phyloP scores from a whole-genome alignment of 2,113 vertebrate species.

The Struthidea cinerea region DNA sequence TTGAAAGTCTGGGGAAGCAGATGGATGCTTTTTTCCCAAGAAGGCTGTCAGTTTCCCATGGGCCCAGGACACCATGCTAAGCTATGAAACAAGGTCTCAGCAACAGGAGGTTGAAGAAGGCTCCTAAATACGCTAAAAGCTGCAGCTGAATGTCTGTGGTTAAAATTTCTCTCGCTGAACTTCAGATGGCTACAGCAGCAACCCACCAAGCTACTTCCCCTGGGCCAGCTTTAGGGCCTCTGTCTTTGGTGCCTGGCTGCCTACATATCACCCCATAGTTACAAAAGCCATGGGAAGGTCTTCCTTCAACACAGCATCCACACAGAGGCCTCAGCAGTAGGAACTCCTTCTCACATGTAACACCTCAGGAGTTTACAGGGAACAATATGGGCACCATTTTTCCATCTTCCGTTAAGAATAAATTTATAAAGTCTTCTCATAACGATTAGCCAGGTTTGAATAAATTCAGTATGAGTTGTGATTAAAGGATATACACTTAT shows the following conservation, averaged over 20 bases:
- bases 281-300: neutral
- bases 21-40: accelerated
- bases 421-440: neutral
- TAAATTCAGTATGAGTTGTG: neutral
- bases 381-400: neutral
- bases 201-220: neutral
- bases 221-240: neutral
- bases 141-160: neutral
- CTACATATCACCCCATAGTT: accelerated
- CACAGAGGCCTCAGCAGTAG: neutral
- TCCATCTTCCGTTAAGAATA: neutral
- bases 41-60: neutral
- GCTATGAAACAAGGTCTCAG: neutral
- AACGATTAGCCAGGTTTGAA: neutral
- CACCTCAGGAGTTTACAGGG: neutral
- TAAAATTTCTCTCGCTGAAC: neutral
- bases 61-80: neutral
- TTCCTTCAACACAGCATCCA: neutral
- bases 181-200: neutral
- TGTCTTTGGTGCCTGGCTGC: neutral
- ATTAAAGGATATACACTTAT: neutral
- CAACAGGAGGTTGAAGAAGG: neutral
- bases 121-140: neutral
- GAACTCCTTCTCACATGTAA: neutral
- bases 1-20: neutral